Evolutionary conservation across 2,113 vertebrate species (phyloP).

Genomic region (Junco hyemalis): DNA sequence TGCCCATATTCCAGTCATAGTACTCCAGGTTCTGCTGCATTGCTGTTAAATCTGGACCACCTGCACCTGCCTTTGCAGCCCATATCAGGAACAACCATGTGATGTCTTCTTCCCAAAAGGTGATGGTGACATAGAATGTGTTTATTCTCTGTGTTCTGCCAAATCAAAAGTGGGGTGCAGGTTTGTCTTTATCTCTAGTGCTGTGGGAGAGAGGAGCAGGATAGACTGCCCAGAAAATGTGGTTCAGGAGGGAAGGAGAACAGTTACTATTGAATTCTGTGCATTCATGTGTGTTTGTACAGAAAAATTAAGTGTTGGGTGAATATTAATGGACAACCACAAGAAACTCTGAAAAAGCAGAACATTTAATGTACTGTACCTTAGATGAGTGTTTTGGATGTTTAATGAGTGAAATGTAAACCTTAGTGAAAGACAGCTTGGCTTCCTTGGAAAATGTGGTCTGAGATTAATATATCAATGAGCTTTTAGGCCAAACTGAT

Average conservation of each 20-base stretch:
- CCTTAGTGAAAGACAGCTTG: not conserved
- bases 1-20: not conserved
- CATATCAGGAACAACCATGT: not conserved
- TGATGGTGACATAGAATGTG: not conserved
- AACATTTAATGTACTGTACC: not conserved
- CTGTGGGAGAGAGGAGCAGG: not conserved
- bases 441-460: not conserved
- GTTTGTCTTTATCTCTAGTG: not conserved
- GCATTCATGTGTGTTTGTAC: not conserved
- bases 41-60: constrained; percentile 54
- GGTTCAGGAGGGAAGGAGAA: not conserved
- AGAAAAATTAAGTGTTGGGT: not conserved
- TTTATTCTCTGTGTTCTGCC: not conserved
- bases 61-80: constrained; percentile 22
- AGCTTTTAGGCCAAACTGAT: not conserved
- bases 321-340: not conserved
- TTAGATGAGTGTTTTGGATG: not conserved
- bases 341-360: not conserved
- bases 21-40: constrained; percentile 62
- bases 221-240: not conserved
- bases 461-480: not conserved
- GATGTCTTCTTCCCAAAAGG: not conserved
- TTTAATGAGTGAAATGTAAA: not conserved
- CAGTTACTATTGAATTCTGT: not conserved
- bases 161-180: not conserved